Evolutionary conservation across 2,888 invertebrate genomes (phyloP), one percentile per base, ranked within the genome.

Genomic region (Dryomyza anilis): DNA sequence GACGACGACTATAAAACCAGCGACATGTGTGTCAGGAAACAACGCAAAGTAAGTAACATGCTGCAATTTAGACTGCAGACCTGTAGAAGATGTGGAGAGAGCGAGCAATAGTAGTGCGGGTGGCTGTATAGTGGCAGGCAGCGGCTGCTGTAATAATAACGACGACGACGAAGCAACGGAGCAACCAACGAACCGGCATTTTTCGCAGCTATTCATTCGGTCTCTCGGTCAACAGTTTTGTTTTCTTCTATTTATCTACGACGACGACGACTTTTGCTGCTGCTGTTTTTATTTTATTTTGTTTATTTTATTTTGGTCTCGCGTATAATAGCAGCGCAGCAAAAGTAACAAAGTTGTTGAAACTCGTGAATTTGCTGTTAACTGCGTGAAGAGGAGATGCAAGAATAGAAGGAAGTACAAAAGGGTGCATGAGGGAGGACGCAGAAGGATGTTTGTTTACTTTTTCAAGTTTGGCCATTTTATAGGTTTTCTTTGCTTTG

Each of bases 131-230:
- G 50, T 27, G 23, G 50, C n/a, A n/a, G 23, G 14, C 25, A 58
- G 29, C 30, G 25, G 29, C n/a, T 39, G 39, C n/a, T 39, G 39
- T 39, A 39, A 6, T 39, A n/a, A n/a, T n/a, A n/a, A n/a, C n/a
- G n/a, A n/a, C n/a, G n/a, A n/a, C n/a, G n/a, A n/a, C n/a, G 39
- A 12, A 39, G 39, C 39, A 5, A 39, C 39, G 33, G 10, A 33
- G 30, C 43, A 45, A 63, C 10, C 19, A 48, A 21, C 14, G 30
- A 56, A 48, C 56, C 56, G 65, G 64, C 30, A 67, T 52, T 73
- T 72, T 72, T 30, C 69, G 70, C 72, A 71, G 72, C 72, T 77
- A 72, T 70, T 76, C 74, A 73, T 72, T 78, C 78, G 72, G 73
- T 75, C 71, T 71, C 71, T 74, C 70, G 76, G 78, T 77, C 76